Percentiles rank a stretch among this genome's conserved stretches.
phyloP scores from a whole-genome alignment of 2,888 invertebrate species.

The Sminthurides aquaticus region DNA sequence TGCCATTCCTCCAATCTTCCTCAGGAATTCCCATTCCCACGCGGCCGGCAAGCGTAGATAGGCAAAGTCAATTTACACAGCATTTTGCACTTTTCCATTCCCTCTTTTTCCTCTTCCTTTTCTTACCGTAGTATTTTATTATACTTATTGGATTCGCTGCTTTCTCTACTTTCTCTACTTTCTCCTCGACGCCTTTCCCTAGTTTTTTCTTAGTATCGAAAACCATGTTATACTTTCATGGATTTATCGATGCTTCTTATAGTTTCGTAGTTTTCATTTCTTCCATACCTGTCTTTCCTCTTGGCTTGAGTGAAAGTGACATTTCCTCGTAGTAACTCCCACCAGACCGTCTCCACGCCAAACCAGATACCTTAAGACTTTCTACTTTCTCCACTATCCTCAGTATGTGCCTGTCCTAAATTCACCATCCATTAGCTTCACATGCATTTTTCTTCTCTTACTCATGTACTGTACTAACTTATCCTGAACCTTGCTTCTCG shows the following conservation, averaged over 20 bases:
- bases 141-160: not conserved
- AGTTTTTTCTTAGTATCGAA: not conserved
- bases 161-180: not conserved
- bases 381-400: no score
- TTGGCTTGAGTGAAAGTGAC: not conserved
- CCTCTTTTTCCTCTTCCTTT: not conserved
- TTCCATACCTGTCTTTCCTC: not conserved
- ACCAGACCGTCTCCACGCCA: no score
- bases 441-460: no score
- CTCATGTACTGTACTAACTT: no score
- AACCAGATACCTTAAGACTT: no score
- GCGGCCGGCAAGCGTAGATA: no score
- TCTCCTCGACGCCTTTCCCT: not conserved
- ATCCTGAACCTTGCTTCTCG: no score
- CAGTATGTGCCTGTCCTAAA: no score
- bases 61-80: not conserved
- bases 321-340: not conserved
- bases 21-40: not conserved
- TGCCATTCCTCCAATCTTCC: not conserved
- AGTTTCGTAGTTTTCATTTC: not conserved
- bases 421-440: no score
- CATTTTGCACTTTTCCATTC: not conserved
- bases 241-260: not conserved
- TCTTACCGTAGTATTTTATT: not conserved
- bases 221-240: not conserved